Evolutionary conservation across 2,797 vertebrate species (phyloP).

Genomic region (Peromyscus attwateri): DNA sequence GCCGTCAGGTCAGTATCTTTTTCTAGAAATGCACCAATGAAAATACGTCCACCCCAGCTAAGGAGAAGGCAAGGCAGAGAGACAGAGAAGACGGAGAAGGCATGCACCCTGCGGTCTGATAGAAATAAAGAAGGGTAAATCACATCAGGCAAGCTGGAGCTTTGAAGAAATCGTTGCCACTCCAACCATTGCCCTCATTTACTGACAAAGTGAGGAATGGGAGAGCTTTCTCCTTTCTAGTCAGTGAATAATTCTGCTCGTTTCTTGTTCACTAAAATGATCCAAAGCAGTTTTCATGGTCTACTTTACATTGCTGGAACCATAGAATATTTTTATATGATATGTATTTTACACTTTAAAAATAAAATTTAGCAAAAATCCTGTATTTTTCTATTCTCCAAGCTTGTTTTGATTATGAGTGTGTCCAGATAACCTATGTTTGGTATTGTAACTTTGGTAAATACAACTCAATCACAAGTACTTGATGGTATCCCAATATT

Average conservation of each 20-base stretch:
- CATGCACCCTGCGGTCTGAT: neutral
- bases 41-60: neutral
- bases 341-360: neutral
- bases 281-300: neutral
- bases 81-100: neutral
- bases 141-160: neutral
- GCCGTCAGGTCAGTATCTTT: neutral
- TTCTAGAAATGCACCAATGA: neutral
- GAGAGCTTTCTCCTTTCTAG: neutral
- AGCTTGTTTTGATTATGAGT: neutral
- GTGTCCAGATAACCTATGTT: neutral
- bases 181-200: neutral
- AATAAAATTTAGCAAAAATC: neutral
- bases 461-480: neutral
- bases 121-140: neutral
- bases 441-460: neutral
- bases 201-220: neutral
- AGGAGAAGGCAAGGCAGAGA: neutral
- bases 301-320: neutral
- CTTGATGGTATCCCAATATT: neutral
- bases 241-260: neutral
- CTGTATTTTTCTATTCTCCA: conserved; percentile 1
- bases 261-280: conserved; percentile 5
- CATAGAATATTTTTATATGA: neutral
- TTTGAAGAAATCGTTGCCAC: neutral